Evolutionary conservation across 2,113 vertebrate genomes (phyloP), one percentile per base, ranked within the genome.

Genomic region (Rhineura floridana): DNA sequence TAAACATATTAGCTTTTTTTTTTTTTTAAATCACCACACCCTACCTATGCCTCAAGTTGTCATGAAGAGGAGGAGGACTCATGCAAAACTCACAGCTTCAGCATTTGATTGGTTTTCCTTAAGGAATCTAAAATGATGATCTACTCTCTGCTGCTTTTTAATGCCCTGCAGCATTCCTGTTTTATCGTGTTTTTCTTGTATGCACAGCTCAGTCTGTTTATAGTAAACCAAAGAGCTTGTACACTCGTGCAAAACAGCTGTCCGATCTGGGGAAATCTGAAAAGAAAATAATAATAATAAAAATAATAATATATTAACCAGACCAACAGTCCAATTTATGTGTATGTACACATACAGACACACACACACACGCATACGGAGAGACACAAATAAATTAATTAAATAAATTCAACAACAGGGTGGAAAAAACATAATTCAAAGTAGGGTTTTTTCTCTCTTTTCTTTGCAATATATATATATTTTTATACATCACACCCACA

Each of bases 401-500:
- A 97, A 97, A 97, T 96, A 96, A 96, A 93, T 94, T 94, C 88
- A 55, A 88, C 89, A 89, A 93, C 93, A 93, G 93, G 86, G 93
- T 15, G 36, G 91, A 91, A 90, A 92, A 92, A 85, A n/a, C 39
- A 78, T 11, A 72, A 93, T 92, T 89, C 92, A 94, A 95, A 95
- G 89, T 90, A 94, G 80, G 90, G 94, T 95, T 86, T 93, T 92
- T 91, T 91, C n/a, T n/a, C n/a, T 89, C 33, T 73, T 76, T 46
- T 59, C 48, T 46, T 75, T 63, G 59, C 39, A 88, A 88, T 52
- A 88, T 96, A 93, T 96, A 95, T 96, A 96, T 94, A 91, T 96
- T 96, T 97, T 96, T 96, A 96, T 96, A 97, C 96, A 97, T 96
- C 94, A 96, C 96, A 96, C 94, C 96, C 94, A 96, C 97, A 96